Percentiles rank a stretch among this genome's conserved stretches.
These are phyloP conservation scores for Xylocopa sonorina DNA, from an alignment of 1,140 invertebrate species.

Conservation along the genomic window DNA sequence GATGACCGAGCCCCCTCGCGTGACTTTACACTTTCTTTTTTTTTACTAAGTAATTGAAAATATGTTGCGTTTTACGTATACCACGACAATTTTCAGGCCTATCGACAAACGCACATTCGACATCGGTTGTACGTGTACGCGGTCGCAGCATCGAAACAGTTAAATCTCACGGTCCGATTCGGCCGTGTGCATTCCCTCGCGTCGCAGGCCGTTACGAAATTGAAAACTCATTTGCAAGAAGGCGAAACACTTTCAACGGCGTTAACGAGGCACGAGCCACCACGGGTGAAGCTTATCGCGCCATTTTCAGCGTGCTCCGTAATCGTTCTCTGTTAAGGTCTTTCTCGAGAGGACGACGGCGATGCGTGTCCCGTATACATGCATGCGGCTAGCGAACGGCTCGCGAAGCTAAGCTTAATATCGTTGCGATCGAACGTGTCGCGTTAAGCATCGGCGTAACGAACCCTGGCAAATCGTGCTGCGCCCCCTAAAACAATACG, in stretches of 20 bases:
- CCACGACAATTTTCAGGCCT: too few species aligned
- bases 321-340: constrained; percentile 19
- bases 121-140: too few species aligned
- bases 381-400: background rate
- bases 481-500: constrained; percentile 60
- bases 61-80: too few species aligned
- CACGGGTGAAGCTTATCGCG: constrained; percentile 44
- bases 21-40: too few species aligned
- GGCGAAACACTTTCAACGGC: constrained; percentile 27
- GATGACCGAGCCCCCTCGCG: too few species aligned
- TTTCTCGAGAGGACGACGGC: constrained; percentile 27
- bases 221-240: constrained; percentile 56
- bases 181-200: constrained; percentile 19
- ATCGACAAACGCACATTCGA: too few species aligned
- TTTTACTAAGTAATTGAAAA: too few species aligned
- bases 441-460: constrained; percentile 49
- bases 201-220: constrained; percentile 58
- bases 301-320: constrained; percentile 32
- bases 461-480: constrained; percentile 58
- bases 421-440: constrained; percentile 45
- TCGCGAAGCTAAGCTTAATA: constrained; percentile 34
- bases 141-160: constrained; percentile 15
- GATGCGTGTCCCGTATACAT: background rate
- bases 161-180: constrained; percentile 6
- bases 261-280: constrained; percentile 61